Percentiles rank a stretch among this genome's conserved stretches.
Evolutionary conservation across 92 coral and sea anemone species (phyloP).

Genomic region (Parazoanthus swiftii): DNA sequence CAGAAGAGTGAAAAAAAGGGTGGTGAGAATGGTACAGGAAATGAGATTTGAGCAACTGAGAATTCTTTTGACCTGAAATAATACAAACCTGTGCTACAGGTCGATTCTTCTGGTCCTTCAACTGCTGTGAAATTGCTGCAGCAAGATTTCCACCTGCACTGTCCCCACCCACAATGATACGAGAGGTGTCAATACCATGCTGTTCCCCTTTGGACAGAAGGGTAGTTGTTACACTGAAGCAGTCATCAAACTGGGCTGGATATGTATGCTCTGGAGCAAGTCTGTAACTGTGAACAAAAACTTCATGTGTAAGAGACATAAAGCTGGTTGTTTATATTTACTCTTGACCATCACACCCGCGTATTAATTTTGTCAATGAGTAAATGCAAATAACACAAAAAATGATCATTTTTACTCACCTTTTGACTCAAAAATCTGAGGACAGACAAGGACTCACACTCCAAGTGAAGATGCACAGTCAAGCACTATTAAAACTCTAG

Average conservation of each 20-base stretch:
- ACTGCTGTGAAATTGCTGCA: conserved; percentile 44
- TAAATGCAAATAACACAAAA: no score
- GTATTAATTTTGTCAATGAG: no score
- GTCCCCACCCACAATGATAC: conserved; percentile 46
- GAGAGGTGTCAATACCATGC: conserved; percentile 42
- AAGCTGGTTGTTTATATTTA: no score
- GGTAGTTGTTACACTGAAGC: conserved; percentile 33
- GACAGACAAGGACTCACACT: no score
- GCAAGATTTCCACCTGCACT: conserved; percentile 52
- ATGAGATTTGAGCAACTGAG: not conserved
- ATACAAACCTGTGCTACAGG: conserved; percentile 18
- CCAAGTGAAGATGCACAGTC: no score
- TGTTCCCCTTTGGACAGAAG: conserved; percentile 15
- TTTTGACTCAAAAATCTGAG: no score
- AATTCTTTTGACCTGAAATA: not conserved
- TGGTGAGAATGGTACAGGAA: not conserved
- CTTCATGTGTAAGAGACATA: no score
- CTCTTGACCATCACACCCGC: no score
- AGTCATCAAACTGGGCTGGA: conserved; percentile 51
- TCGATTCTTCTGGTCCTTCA: conserved; percentile 24
- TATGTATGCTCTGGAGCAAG: conserved; percentile 34
- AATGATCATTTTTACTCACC: no score
- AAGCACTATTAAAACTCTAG: no score
- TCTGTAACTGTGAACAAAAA: conserved; percentile 18
- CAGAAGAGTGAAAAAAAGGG: no score